Evolutionary conservation across 2,113 vertebrate species (phyloP).

Genomic region (Porphyrio hochstetteri): DNA sequence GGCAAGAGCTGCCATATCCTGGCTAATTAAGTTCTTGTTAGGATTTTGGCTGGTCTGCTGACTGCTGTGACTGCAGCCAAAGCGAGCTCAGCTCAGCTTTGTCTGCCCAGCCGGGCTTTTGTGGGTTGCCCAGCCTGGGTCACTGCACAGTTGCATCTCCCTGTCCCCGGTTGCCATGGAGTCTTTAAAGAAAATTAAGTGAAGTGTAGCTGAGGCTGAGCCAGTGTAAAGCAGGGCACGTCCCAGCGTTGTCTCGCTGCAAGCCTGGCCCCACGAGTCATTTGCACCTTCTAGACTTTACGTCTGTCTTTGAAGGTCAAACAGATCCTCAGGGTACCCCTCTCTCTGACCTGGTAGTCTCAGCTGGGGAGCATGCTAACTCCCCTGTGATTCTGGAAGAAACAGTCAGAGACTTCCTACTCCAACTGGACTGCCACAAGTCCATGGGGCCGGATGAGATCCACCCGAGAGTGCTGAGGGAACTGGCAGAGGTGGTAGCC

Average conservation of each 20-base stretch:
- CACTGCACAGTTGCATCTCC: neutral
- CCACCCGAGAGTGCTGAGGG: too few relatives aligned
- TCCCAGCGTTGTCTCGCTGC: neutral
- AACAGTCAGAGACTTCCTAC: too few relatives aligned
- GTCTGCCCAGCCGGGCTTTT: constrained; percentile 24
- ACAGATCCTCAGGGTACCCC: too few relatives aligned
- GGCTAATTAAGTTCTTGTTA: constrained; percentile 53
- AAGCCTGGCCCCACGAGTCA: neutral
- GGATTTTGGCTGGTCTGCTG: neutral
- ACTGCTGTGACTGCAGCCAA: constrained; percentile 21
- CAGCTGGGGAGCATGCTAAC: too few relatives aligned
- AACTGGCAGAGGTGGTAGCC: too few relatives aligned
- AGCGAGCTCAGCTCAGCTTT: constrained; percentile 19
- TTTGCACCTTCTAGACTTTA: neutral
- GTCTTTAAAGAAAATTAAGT: constrained; percentile 10
- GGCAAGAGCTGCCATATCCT: neutral
- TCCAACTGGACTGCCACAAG: too few relatives aligned
- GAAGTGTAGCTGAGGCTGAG: constrained; percentile 27
- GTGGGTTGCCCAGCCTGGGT: constrained; percentile 27
- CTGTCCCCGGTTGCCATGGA: neutral
- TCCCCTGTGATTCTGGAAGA: too few relatives aligned
- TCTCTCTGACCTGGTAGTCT: too few relatives aligned
- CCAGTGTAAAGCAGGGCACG: neutral
- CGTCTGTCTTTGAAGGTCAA: too few relatives aligned
- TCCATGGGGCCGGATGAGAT: too few relatives aligned